Evolutionary conservation across 1,140 invertebrate genomes (phyloP), one percentile per base, ranked within the genome.

Genomic region (Archegozetes longisetosus): DNA sequence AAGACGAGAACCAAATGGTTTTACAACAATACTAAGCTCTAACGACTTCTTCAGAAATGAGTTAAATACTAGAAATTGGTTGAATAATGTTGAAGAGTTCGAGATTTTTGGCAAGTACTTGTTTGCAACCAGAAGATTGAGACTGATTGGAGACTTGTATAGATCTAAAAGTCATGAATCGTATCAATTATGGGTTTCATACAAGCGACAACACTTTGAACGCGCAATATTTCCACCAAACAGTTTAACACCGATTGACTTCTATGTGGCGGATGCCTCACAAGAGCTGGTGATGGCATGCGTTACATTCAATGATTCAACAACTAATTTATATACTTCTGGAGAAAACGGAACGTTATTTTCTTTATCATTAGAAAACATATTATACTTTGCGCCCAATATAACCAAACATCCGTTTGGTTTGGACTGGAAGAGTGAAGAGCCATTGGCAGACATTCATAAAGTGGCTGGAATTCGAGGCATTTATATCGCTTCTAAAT

Each of bases 371-470:
- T 72, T 95, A 53, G 81, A 86, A 66, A 79, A 82, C 59, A 80
- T 95, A 27, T 76, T 93, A 47, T 87, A 83, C 62, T 90, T 84
- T 69, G 87, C 88, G 68, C 85, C 85, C 0, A 83, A 85, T 66
- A 77, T 73, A 2, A 84, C 84, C 6, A 56, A 32, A 58, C 17
- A 64, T 48, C 27, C 46, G 17, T n/a, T n/a, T 68, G 72, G 17
- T 23, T 56, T 60, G 25, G 52, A 54, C 17, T 29, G n/a, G 24
- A 23, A 28, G 69, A 88, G 85, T 66, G 82, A 86, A 55, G 82
- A 88, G 63, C 71, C 84, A 12, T 92, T 93, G 75, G 84, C 85
- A n/a, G 89, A 93, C 69, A 69, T 94, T 0, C 86, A 91, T 67
- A 86, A 84, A 70, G 84, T 94, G 0, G 81, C 86, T 68, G 88